Evolutionary conservation across 2,113 vertebrate species (phyloP).

Genomic region (Mellivora capensis): DNA sequence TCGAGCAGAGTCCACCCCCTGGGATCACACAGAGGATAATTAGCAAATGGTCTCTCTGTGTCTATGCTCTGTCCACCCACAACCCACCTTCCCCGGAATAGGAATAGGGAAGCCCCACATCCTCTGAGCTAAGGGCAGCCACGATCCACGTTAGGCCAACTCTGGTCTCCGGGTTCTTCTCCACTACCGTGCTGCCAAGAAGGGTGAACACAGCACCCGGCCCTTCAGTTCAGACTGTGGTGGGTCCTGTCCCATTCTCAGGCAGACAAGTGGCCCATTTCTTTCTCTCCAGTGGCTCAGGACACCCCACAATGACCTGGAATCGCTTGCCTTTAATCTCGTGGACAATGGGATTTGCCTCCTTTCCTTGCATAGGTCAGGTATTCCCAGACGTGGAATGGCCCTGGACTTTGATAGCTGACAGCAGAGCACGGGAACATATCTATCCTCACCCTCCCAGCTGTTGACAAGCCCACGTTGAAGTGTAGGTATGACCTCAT

Average conservation of each 20-base stretch:
- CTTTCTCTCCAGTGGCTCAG: background rate
- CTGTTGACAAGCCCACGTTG: accelerated
- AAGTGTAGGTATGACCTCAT: background rate
- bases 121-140: background rate
- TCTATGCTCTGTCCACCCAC: background rate
- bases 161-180: background rate
- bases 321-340: background rate
- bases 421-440: background rate
- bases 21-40: background rate
- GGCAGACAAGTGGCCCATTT: too few species aligned
- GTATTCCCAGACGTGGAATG: background rate
- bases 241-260: background rate
- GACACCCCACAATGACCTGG: background rate
- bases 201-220: background rate
- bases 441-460: background rate
- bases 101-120: background rate
- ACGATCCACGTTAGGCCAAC: background rate
- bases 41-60: background rate
- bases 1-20: accelerated
- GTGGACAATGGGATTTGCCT: background rate
- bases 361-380: background rate
- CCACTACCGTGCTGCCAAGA: background rate
- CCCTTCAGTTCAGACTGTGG: background rate
- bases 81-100: background rate
- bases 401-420: background rate